Percentiles rank a stretch among this genome's conserved stretches.
These are phyloP conservation scores for Limnothrissa miodon DNA, from an alignment of 2,113 vertebrate species.

Conservation along the genomic window DNA sequence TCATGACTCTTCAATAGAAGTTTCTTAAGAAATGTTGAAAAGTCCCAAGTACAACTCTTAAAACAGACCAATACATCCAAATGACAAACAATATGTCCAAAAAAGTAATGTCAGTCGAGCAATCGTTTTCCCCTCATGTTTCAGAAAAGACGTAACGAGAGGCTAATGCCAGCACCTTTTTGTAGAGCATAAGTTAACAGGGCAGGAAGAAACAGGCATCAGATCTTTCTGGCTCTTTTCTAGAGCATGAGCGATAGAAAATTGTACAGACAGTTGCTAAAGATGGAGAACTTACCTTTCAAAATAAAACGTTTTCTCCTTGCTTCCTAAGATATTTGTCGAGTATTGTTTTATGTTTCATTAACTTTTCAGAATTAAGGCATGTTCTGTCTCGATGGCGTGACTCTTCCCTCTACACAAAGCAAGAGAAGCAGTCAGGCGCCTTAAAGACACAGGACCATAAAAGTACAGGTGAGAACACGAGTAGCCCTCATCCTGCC, in stretches of 20 bases:
- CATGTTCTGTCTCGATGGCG: conserved; percentile 32
- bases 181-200: conserved; percentile 8
- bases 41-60: not conserved
- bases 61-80: not conserved
- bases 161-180: conserved; percentile 15
- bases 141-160: conserved; percentile 14
- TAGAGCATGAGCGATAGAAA: not conserved
- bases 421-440: conserved; percentile 21
- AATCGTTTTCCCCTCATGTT: conserved; percentile 1
- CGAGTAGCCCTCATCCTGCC: not conserved
- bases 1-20: conserved; percentile 10
- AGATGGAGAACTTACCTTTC: conserved; percentile 18
- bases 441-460: conserved; percentile 36
- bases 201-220: conserved; percentile 15
- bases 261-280: not conserved
- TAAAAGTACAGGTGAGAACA: not conserved
- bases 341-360: conserved; percentile 21
- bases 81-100: conserved; percentile 1
- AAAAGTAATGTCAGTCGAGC: not conserved
- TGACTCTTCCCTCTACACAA: conserved; percentile 30
- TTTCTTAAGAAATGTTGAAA: not conserved
- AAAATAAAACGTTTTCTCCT: not conserved
- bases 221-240: not conserved
- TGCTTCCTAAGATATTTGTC: not conserved
- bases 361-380: conserved; percentile 32